Base-by-base conservation (phyloP, 2,888 invertebrate genomes). In the Euclidia mi region DNA sequence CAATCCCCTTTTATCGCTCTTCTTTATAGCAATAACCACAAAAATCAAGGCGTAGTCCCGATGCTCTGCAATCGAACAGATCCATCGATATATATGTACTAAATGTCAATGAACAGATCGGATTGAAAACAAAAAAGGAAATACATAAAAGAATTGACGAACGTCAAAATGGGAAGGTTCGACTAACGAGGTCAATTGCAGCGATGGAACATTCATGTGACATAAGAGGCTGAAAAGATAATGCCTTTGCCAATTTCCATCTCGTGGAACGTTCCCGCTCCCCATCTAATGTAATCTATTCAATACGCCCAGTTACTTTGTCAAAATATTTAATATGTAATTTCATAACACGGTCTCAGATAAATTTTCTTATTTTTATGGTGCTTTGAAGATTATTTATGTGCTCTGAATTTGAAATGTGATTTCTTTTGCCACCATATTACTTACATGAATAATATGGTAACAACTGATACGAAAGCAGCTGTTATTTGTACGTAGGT, bases 131-230 rank as follows among this genome's bases (percentile, higher is more conserved):
- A 38, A 20, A 40, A 40, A 20, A 40, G 10, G 18, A 14, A 10
- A 37, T 10, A 18, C 31, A 31, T 2, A 31, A 31, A 2, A 37
- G 11, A 17, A 37, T 34, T 37, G 37, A 37, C 37, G 9, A 18
- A 17, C 18, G 37, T 17, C 37, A 18, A 17, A 37, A 37, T 17
- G 7, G n/a, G 4, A 1, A 35, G 15, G 51, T 51, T 48, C 28
- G 40, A 66, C 50, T 65, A 62, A 61, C 50, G 67, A 66, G 67
- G 67, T 61, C 40, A 61, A 66, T 65, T 61, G 65, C 67, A 56
- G 49, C 56, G 37, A 45, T 56, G 37, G 38, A 60, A 65, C 34
- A 35, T 43, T 61, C 62, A 62, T 32, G 42, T 50, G 61, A 66
- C 49, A 46, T 50, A 35, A 35, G 31, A 60, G 40, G 61, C 50